phyloP scores from a whole-genome alignment of 2,888 invertebrate species.

The Meloe dianella region DNA sequence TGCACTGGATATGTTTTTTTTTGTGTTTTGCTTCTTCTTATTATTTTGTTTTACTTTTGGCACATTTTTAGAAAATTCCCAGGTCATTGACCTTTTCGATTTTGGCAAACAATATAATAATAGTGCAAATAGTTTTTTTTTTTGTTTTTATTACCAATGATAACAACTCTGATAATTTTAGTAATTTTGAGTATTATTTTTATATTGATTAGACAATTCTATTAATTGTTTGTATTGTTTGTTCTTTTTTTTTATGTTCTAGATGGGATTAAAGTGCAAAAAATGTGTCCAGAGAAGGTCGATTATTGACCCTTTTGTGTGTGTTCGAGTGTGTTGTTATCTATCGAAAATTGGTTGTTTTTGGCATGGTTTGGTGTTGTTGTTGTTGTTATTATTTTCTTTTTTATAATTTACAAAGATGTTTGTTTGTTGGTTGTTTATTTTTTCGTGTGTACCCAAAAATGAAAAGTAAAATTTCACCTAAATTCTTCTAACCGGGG shows the following conservation, averaged over 20 bases:
- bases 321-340: too few species aligned
- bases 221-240: background rate
- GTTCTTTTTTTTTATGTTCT: background rate
- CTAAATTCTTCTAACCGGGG: constrained; percentile 17
- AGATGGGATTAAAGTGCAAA: background rate
- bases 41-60: constrained; percentile 23
- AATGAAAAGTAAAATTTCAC: constrained; percentile 29
- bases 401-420: too few species aligned
- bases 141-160: too few species aligned
- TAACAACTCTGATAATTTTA: background rate
- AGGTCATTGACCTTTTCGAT: background rate
- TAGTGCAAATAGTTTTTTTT: background rate
- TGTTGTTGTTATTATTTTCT: background rate
- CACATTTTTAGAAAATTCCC: constrained; percentile 8
- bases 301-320: background rate
- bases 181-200: background rate
- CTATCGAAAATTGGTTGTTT: too few species aligned
- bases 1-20: constrained; percentile 4
- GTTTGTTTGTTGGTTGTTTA: constrained; percentile 15
- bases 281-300: background rate
- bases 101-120: background rate
- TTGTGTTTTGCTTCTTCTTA: constrained; percentile 1
- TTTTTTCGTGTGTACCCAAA: constrained; percentile 20
- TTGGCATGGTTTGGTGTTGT: background rate
- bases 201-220: too few species aligned